Evolutionary conservation across 2,888 invertebrate genomes (phyloP), one percentile per base, ranked within the genome.

Genomic region (Euclidia mi): DNA sequence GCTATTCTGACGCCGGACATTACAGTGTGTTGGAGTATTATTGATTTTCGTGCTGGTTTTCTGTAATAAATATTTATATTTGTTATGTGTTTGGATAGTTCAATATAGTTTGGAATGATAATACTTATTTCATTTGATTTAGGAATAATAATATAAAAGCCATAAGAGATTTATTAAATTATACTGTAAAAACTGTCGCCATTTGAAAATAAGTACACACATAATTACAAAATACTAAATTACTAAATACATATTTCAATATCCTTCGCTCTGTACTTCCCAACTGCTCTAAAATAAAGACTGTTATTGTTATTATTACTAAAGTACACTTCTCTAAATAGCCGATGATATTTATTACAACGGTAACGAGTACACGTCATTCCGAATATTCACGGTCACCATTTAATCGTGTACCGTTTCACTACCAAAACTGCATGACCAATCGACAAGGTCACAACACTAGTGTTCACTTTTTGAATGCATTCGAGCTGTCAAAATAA

Each of bases 1-100:
- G 93, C 3, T 89, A 76, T 71, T 75, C 84, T 2, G 93, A 93
- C 41, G 91, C 93, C 2, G 93, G 93, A 1, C 93, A 93, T 62
- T 93, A 93, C 56, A 92, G 90, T 77, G 93, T 93, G 60, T 73
- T 93, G 46, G 91, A 92, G 68, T 90, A 85, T 60, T 66, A 59
- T 58, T 87, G 52, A 82, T 47, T 56, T 35, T 50, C 34, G 34
- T 59, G 31, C 15, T n/a, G 31, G 49, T 6, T 42, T 11, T 52
- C 53, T 51, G 44, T 18, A 38, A 56, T 42, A 52, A 37, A 46
- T 45, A 37, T 51, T 14, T 18, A 34, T 53, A 32, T 38, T 45
- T 43, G 51, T 43, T 18, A 11, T 34, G n/a, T 49, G n/a, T 41
- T 50, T 3, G 45, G 4, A 20, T 40, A 38, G 11, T 31, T 14